Conservation (phyloP, 2,113 vertebrate species). For the Bos taurus region ARS-UCD2.0 NC_037344.1:52654501-52655000, state of each 20-base stretch:
- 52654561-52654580: neutral
- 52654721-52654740: neutral
- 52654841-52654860: neutral
- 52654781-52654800: neutral
- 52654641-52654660: neutral
- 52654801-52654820: too few species aligned
- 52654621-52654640: neutral
- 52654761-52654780: neutral
- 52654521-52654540: neutral
- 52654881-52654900: accelerated
- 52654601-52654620: neutral
- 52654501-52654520: accelerated
- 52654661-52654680: neutral
- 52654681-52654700: neutral
- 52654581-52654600: neutral
- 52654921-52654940: slow-evolving; percentile 25
- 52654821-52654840: accelerated
- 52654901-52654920: neutral
- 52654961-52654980: neutral
- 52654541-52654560: neutral
- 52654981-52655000: slow-evolving; percentile 50
- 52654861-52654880: neutral
- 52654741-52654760: neutral
- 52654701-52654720: neutral
- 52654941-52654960: neutral